These are phyloP conservation scores for Cantharis rustica DNA, from an alignment of 2,888 invertebrate species.

Conservation along the genomic window DNA sequence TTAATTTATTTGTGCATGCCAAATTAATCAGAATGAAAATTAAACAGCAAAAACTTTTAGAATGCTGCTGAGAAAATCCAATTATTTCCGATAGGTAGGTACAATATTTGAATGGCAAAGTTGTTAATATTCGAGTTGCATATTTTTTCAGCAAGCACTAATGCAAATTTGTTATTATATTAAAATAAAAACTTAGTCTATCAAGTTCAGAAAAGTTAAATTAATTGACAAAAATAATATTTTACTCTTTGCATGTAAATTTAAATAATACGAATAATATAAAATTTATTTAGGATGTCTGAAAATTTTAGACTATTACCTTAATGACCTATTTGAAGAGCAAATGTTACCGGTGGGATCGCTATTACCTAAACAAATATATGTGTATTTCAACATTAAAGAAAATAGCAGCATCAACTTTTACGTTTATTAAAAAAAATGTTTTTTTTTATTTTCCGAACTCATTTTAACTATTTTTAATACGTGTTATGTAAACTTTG, in stretches of 20 bases:
- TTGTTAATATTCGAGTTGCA: not conserved
- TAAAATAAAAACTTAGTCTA: not conserved
- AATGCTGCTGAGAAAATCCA: not conserved
- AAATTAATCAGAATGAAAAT: not conserved
- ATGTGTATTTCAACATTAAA: not conserved
- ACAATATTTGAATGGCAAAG: not conserved
- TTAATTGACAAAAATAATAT: not conserved
- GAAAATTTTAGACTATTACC: not conserved
- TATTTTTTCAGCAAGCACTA: not conserved
- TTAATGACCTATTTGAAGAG: constrained; percentile 3
- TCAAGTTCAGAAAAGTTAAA: not conserved
- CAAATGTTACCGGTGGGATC: constrained; percentile 1
- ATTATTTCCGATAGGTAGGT: not conserved
- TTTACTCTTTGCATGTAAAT: not conserved
- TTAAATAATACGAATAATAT: not conserved
- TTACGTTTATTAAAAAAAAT: not conserved
- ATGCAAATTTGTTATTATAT: not conserved
- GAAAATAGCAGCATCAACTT: not conserved
- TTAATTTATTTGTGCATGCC: not conserved
- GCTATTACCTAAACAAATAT: constrained; percentile 3
- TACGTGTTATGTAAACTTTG: not conserved
- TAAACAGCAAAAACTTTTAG: not conserved
- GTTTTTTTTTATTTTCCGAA: not conserved
- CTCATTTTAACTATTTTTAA: not conserved
- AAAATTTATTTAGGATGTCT: not conserved